Base-by-base conservation (phyloP, 2,113 vertebrate genomes). In the Oreotrochilus melanogaster region DNA sequence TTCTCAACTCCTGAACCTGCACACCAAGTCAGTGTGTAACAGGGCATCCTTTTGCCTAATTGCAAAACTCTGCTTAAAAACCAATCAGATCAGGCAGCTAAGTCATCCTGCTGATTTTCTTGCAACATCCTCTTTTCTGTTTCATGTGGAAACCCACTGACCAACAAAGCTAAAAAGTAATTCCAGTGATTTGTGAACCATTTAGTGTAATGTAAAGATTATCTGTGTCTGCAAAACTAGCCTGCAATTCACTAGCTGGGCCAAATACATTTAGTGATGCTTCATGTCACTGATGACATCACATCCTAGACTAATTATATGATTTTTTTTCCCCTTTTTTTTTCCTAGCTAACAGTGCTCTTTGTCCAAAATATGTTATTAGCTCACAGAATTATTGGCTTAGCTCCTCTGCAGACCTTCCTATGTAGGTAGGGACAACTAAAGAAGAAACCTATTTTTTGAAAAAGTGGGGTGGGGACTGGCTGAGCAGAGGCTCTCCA, bases 1-100 rank as follows among this genome's bases (percentile, higher is more conserved):
- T 96, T 93, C 88, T 79, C 88, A 93, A 65, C 16, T 35, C 9
- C 33, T 4, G 65, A 67, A 48, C 56, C 88, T 84, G 84, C 74
- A 39, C 28, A 16, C 37, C 17, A 24, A 48, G 74, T 67, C 35
- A 69, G 6, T 62, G 5, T 62, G 30, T 61, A 82, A 45, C 19
- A 54, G 62, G 66, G 86, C 67, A 95, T 92, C 88, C 67, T 93
- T 82, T 95, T 0, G 8, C 82, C 94, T 93, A 90, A 79, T 93
- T 94, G 90, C 93, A 95, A 89, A 94, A 93, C 53, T 54, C 65
- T 62, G 48, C 89, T 81, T 91, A 69, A 87, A 92, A 92, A 69
- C 19, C 50, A 75, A 15, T 65, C n/a, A n/a, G 73, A 51, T 53
- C n/a, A 72, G 65, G 45, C 78, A 93, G 58, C 45, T 94, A 79